Evolutionary conservation across 2,113 vertebrate genomes (phyloP).

Genomic region (Laterallus jamaicensis): DNA sequence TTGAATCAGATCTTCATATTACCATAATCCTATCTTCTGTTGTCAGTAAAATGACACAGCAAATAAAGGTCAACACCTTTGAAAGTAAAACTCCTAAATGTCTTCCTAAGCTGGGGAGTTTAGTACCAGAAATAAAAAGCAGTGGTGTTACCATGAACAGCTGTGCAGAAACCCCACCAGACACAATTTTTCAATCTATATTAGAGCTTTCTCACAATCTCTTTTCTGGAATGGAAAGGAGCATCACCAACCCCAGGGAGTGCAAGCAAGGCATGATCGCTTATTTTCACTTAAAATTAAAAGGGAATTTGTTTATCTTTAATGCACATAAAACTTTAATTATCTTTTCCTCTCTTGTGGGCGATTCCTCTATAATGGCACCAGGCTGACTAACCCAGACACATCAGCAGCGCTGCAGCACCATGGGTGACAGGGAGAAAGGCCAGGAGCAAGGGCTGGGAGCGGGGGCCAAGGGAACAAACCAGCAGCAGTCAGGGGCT

Average conservation of each 20-base stretch:
- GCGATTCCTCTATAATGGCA: not conserved
- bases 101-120: not conserved
- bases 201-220: not conserved
- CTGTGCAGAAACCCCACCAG: not conserved
- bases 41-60: not conserved
- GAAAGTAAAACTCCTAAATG: not conserved
- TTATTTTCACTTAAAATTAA: not conserved
- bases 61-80: not conserved
- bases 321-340: not conserved
- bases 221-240: not conserved
- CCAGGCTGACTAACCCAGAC: not conserved
- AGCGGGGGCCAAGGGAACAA: not conserved
- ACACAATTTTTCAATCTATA: not conserved
- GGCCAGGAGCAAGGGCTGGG: not conserved
- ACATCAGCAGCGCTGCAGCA: not conserved
- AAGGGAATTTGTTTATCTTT: not conserved
- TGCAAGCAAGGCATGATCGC: not conserved
- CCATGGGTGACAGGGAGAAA: not conserved
- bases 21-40: not conserved
- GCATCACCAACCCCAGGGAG: not conserved
- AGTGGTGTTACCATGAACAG: not conserved
- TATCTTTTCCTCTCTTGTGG: not conserved
- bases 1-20: not conserved
- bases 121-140: not conserved
- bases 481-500: not conserved